phyloP scores from a whole-genome alignment of 1,140 invertebrate genomes.

The Matsumurasca onukii region DNA sequence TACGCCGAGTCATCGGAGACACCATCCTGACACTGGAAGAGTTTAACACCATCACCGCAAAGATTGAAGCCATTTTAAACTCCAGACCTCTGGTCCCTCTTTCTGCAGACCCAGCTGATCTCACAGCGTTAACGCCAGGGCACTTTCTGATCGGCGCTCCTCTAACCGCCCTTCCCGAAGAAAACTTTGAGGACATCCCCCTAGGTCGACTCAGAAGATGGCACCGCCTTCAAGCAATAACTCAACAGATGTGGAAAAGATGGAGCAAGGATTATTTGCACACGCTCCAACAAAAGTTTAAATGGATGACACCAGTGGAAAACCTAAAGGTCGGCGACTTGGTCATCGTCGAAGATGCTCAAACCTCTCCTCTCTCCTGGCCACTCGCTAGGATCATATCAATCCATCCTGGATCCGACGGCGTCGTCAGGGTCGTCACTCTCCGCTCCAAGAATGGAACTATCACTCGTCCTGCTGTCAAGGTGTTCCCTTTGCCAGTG shows the following conservation, averaged over 20 bases:
- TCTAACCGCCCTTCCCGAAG: neutral
- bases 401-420: too few relatives aligned
- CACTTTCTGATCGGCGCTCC: constrained; percentile 36
- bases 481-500: too few relatives aligned
- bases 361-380: too few relatives aligned
- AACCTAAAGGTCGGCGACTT: neutral
- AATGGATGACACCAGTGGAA: neutral
- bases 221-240: neutral
- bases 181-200: neutral
- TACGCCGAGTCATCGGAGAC: neutral
- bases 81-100: neutral
- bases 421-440: too few relatives aligned
- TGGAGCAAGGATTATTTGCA: constrained; percentile 1
- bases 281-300: neutral
- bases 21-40: neutral
- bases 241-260: constrained; percentile 31
- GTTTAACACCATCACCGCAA: neutral
- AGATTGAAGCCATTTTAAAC: constrained; percentile 18
- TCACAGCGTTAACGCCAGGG: constrained; percentile 31
- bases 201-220: neutral
- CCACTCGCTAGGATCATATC: too few relatives aligned
- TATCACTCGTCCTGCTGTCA: too few relatives aligned
- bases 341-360: too few relatives aligned
- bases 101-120: constrained; percentile 31
- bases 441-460: too few relatives aligned